Conservation (phyloP, 2,888 invertebrate genomes). For the Thelaira solivaga region DNA sequence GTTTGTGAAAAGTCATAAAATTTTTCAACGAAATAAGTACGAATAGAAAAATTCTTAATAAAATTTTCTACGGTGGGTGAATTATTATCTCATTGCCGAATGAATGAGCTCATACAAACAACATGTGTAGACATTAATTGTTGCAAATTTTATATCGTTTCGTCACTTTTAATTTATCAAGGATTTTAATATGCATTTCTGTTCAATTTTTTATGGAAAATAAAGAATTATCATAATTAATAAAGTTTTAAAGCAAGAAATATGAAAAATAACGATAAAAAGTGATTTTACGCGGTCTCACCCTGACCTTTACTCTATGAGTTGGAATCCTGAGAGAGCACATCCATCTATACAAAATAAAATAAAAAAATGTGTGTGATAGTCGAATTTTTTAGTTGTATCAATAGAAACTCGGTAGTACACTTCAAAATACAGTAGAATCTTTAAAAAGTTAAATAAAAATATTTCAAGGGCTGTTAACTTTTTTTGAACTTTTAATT, state of each 20-base stretch:
- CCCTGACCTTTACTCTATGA: too few species aligned
- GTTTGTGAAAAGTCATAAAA: constrained; percentile 10
- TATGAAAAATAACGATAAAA: constrained; percentile 10
- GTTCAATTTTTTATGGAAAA: constrained; percentile 1
- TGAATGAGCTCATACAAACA: constrained; percentile 17
- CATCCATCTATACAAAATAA: too few species aligned
- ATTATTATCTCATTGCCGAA: constrained; percentile 32
- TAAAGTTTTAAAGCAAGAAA: neutral
- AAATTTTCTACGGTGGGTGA: neutral
- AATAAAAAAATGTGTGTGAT: too few species aligned
- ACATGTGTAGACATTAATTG: constrained; percentile 28
- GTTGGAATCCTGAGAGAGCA: too few species aligned
- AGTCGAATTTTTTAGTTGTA: too few species aligned
- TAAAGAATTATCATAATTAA: neutral
- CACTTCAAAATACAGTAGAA: too few species aligned
- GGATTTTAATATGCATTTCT: constrained; percentile 9
- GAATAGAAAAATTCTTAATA: neutral
- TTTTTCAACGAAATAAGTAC: neutral
- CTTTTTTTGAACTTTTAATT: too few species aligned
- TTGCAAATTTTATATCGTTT: constrained; percentile 30
- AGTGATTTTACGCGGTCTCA: too few species aligned
- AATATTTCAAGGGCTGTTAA: too few species aligned
- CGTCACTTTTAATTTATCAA: constrained; percentile 29
- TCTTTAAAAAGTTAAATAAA: too few species aligned
- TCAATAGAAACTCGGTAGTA: too few species aligned